Evolutionary conservation across 1,140 invertebrate genomes (phyloP).

Genomic region (Drosophila sechellia): DNA sequence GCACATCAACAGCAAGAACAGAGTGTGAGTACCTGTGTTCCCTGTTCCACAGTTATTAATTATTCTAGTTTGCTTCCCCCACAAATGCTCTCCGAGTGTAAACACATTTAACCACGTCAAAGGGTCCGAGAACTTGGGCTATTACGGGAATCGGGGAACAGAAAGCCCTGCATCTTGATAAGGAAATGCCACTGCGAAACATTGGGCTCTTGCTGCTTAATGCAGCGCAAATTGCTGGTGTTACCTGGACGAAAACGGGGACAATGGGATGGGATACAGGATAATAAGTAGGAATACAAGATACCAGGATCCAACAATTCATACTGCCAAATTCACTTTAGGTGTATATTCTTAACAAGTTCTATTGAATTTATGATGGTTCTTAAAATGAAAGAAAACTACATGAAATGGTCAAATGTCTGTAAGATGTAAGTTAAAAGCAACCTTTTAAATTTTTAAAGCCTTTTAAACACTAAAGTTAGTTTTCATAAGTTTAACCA

Average conservation of each 20-base stretch:
- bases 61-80: constrained; percentile 57
- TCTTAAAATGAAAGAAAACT: no score
- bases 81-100: constrained; percentile 53
- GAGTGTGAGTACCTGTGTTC: neutral
- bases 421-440: no score
- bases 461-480: no score
- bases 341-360: no score
- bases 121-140: constrained; percentile 17
- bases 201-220: constrained; percentile 42
- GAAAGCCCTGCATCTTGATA: constrained; percentile 41
- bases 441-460: no score
- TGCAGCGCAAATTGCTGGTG: constrained; percentile 73
- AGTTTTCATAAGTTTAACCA: no score
- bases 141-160: constrained; percentile 22
- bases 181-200: constrained; percentile 28
- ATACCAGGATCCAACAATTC: neutral
- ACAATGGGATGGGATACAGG: neutral
- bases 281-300: neutral
- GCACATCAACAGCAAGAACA: constrained; percentile 31
- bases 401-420: no score
- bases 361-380: no score
- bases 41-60: constrained; percentile 56
- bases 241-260: constrained; percentile 58
- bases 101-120: constrained; percentile 44
- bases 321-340: no score